Evolutionary conservation across 2,113 vertebrate species (phyloP).

Genomic region (Chaenocephalus aceratus): DNA sequence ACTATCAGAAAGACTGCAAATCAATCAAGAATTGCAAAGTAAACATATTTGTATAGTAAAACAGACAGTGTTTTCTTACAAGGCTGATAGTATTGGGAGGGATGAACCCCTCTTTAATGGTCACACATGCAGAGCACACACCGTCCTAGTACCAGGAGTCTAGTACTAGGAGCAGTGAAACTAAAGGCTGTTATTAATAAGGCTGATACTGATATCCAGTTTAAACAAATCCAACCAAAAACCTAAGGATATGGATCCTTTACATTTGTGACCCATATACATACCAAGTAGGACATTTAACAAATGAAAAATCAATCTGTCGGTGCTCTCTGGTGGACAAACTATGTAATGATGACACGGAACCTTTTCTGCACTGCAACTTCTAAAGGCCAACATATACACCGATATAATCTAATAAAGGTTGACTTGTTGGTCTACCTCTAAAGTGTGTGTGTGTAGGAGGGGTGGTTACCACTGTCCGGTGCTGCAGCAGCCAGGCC

Average conservation of each 20-base stretch:
- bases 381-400: not conserved
- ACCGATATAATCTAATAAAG: too few species aligned
- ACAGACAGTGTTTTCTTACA: not conserved
- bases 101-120: too few species aligned
- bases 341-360: not conserved
- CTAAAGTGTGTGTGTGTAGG: too few species aligned
- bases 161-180: too few species aligned
- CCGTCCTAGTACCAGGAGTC: too few species aligned
- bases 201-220: not conserved
- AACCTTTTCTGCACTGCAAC: not conserved
- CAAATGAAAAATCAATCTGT: not conserved
- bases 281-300: not conserved
- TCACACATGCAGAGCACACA: too few species aligned
- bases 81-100: too few species aligned
- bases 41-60: not conserved
- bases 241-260: not conserved
- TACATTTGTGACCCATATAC: not conserved
- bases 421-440: not conserved
- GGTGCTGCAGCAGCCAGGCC: conserved; percentile 86
- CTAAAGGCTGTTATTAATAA: not conserved
- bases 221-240: not conserved
- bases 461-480: conserved; percentile 85
- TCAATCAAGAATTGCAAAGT: not conserved
- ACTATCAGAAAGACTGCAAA: not conserved
- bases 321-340: not conserved